phyloP scores from a whole-genome alignment of 2,113 vertebrate genomes.

The Addax nasomaculatus region DNA sequence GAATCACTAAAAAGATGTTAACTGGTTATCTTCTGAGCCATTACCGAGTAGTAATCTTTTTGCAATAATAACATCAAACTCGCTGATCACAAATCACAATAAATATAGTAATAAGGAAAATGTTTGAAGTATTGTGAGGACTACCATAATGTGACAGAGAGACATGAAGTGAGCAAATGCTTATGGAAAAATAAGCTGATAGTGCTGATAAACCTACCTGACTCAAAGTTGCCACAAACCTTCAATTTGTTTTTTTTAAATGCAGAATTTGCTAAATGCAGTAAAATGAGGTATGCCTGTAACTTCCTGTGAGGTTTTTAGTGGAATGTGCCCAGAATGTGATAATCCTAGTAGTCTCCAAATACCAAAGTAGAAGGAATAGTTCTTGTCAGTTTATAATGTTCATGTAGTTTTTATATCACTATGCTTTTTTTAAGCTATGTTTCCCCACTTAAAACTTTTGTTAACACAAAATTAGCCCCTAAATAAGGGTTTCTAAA shows the following conservation, averaged over 20 bases:
- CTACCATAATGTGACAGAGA: background rate
- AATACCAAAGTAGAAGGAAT: background rate
- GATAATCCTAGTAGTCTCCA: slow-evolving; percentile 6
- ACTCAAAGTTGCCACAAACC: background rate
- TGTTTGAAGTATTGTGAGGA: background rate
- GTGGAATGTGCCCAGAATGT: background rate
- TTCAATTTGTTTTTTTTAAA: background rate
- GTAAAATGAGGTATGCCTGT: background rate
- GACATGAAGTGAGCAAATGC: background rate
- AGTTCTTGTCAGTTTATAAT: background rate
- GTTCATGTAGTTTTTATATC: background rate
- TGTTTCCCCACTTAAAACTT: background rate
- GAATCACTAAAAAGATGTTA: background rate
- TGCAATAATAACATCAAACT: background rate
- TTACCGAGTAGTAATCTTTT: background rate
- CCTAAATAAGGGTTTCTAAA: background rate
- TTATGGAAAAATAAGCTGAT: background rate
- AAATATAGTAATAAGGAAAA: background rate
- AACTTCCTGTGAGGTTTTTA: slow-evolving; percentile 6
- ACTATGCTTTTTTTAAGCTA: background rate
- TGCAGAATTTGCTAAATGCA: background rate
- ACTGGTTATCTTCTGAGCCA: background rate
- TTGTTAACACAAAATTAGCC: background rate
- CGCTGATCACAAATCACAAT: background rate
- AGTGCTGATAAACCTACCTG: background rate